Evolutionary conservation across 2,888 invertebrate genomes (phyloP).

Genomic region (Lasioglossum figueresi): DNA sequence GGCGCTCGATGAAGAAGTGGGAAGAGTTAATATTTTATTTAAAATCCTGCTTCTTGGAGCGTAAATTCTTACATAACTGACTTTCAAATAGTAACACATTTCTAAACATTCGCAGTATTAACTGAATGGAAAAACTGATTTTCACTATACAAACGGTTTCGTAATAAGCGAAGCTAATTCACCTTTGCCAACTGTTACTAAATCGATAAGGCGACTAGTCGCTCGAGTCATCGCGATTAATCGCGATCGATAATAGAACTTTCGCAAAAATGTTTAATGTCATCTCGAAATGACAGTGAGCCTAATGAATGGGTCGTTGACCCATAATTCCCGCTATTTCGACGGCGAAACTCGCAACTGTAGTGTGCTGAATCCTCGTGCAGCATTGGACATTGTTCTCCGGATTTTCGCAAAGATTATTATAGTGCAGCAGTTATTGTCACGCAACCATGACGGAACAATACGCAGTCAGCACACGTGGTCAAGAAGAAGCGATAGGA

Average conservation of each 20-base stretch:
- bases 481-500: not conserved
- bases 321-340: conserved; percentile 49
- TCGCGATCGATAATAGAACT: not conserved
- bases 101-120: not conserved
- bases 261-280: not conserved
- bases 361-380: not conserved
- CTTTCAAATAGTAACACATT: not conserved
- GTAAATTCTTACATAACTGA: too few relatives aligned
- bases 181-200: not conserved
- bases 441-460: not conserved
- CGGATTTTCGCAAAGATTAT: not conserved
- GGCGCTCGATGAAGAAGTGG: too few relatives aligned
- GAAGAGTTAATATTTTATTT: not conserved
- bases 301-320: conserved; percentile 45
- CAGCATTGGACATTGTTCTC: not conserved
- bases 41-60: too few relatives aligned
- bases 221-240: not conserved
- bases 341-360: not conserved
- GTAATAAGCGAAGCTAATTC: not conserved
- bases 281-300: conserved; percentile 10
- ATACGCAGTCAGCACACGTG: not conserved
- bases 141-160: not conserved
- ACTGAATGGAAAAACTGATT: not conserved
- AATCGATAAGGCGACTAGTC: not conserved
- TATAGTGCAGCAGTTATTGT: not conserved